These are phyloP conservation scores for Oryctolagus cuniculus DNA, from an alignment of 2,113 vertebrate genomes.

Conservation along the genomic window mOryCun1.1 NC_091443.1:21176501-21177000, in stretches of 20 bases:
- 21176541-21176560: slow-evolving; percentile 26
- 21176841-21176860: too few relatives aligned
- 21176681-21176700: background rate
- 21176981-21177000: slow-evolving; percentile 11
- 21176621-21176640: background rate
- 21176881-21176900: too few relatives aligned
- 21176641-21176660: slow-evolving; percentile 12
- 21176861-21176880: too few relatives aligned
- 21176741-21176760: too few relatives aligned
- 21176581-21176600: background rate
- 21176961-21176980: background rate
- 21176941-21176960: background rate
- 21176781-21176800: too few relatives aligned
- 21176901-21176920: too few relatives aligned
- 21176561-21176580: background rate
- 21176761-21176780: too few relatives aligned
- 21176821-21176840: too few relatives aligned
- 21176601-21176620: background rate
- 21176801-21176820: too few relatives aligned
- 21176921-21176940: too few relatives aligned
- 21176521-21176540: background rate
- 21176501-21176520: slow-evolving; percentile 28
- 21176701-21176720: too few relatives aligned
- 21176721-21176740: too few relatives aligned
- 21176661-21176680: background rate